Percentiles rank a stretch among this genome's conserved stretches.
Conservation (phyloP, 2,797 vertebrate species). For the Gambelia wislizenii region DNA sequence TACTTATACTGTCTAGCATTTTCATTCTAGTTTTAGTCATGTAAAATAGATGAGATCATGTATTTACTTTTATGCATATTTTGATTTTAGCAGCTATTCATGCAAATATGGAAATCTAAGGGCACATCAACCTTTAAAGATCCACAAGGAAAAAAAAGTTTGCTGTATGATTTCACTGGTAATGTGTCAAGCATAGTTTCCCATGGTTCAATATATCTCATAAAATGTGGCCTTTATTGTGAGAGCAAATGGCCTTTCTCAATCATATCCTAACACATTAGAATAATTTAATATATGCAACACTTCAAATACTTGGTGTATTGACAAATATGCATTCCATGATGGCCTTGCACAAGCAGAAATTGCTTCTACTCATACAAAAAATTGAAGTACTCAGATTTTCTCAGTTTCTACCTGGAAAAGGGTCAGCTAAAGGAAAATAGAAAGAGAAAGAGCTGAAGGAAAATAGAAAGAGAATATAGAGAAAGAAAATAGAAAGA, state of each 20-base stretch:
- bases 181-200: neutral
- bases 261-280: neutral
- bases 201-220: neutral
- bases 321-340: neutral
- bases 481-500: no score
- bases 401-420: no score
- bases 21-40: neutral
- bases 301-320: neutral
- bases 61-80: constrained; percentile 1
- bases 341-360: no score
- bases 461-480: no score
- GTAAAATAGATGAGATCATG: neutral
- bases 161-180: neutral
- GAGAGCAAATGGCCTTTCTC: neutral
- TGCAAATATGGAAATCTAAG: neutral
- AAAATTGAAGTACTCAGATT: no score
- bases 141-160: constrained; percentile 1
- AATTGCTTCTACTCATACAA: no score
- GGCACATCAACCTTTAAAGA: neutral
- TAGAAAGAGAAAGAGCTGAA: no score
- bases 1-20: constrained; percentile 19
- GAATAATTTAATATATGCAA: constrained; percentile 13
- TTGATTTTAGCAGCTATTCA: neutral
- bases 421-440: no score
- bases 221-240: neutral